A percentile compares a stretch with the other conserved stretches of the same genome.
Evolutionary conservation across 2,797 vertebrate genomes (phyloP).

Genomic region (Myotis planiceps): DNA sequence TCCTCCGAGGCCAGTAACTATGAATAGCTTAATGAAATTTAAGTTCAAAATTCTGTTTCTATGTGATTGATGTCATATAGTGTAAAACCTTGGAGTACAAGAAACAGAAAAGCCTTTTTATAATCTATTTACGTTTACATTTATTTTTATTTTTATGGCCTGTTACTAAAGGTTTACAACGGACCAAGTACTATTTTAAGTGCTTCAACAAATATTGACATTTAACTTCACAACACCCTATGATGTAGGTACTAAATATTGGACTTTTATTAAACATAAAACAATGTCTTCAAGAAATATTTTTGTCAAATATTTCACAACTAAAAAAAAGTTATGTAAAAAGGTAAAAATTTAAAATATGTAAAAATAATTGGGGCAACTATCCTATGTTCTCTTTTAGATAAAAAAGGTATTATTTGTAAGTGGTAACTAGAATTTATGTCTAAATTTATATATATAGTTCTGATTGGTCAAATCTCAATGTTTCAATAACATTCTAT

Average conservation of each 20-base stretch:
- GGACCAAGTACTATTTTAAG: background rate
- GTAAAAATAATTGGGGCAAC: conserved; percentile 11
- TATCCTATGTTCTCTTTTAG: background rate
- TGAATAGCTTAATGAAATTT: background rate
- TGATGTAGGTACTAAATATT: background rate
- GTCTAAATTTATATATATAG: background rate
- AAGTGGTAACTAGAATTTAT: background rate
- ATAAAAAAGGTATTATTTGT: background rate
- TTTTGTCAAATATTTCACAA: background rate
- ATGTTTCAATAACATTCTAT: background rate
- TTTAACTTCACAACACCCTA: background rate
- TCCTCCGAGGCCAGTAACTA: background rate
- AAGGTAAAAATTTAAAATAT: background rate
- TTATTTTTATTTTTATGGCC: background rate
- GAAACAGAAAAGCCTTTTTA: background rate
- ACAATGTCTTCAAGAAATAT: background rate
- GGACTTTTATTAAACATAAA: background rate
- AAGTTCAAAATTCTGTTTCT: conserved; percentile 23
- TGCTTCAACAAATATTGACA: background rate
- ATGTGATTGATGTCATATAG: background rate
- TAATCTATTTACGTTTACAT: background rate
- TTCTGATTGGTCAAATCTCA: background rate
- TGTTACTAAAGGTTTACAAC: background rate
- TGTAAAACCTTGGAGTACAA: background rate
- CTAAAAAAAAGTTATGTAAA: conserved; percentile 26